Conservation (phyloP, 2,797 vertebrate genomes). For the Gadopsis marmoratus region DNA sequence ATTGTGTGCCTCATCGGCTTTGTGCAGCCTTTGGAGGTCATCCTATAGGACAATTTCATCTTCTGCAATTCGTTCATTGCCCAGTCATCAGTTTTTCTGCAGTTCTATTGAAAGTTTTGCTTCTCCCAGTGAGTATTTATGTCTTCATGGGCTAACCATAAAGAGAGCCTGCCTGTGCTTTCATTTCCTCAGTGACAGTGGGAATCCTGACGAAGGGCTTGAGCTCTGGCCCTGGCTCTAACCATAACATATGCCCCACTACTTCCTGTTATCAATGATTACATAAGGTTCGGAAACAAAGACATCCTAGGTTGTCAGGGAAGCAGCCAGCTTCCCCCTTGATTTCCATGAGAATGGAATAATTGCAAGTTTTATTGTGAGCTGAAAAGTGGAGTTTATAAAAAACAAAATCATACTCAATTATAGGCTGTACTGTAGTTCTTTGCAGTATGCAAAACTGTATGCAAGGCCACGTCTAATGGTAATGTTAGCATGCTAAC, state of each 20-base stretch:
- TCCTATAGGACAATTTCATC: slow-evolving; percentile 45
- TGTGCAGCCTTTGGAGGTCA: slow-evolving; percentile 20
- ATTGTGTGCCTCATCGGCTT: slow-evolving; percentile 51
- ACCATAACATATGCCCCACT: slow-evolving; percentile 74
- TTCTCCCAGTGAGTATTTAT: slow-evolving; percentile 76
- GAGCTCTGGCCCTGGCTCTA: slow-evolving; percentile 69
- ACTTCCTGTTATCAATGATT: slow-evolving; percentile 82
- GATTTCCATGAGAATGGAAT: slow-evolving; percentile 64
- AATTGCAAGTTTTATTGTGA: slow-evolving; percentile 32
- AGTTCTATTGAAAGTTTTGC: slow-evolving; percentile 67
- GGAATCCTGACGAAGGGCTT: slow-evolving; percentile 77
- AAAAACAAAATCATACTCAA: neutral
- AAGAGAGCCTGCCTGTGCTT: slow-evolving; percentile 77
- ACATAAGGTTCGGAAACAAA: slow-evolving; percentile 75
- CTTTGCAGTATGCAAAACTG: neutral
- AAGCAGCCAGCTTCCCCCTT: slow-evolving; percentile 23
- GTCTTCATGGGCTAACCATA: slow-evolving; percentile 74
- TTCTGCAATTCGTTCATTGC: slow-evolving; percentile 71
- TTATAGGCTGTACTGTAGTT: neutral
- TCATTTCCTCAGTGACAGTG: slow-evolving; percentile 83
- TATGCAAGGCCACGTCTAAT: neutral
- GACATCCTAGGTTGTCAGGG: slow-evolving; percentile 61
- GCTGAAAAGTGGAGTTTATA: neutral
- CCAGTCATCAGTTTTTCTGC: slow-evolving; percentile 77
- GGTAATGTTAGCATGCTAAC: neutral